Conservation (phyloP, 1,140 invertebrate genomes). For the Drosophila chauvacae region DNA sequence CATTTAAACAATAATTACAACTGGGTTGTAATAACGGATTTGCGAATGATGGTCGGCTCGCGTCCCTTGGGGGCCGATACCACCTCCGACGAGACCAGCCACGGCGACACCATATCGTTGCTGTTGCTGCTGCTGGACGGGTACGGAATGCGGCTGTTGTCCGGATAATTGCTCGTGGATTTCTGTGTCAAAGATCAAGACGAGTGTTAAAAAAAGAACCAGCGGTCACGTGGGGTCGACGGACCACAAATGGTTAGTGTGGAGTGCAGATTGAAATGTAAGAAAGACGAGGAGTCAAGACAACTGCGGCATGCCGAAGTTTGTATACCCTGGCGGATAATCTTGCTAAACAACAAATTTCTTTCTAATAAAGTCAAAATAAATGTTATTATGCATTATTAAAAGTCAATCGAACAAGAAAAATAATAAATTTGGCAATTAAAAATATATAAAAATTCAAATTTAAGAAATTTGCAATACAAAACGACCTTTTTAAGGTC, state of each 20-base stretch:
- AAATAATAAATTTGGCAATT: background rate
- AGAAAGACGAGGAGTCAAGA: slow-evolving; percentile 61
- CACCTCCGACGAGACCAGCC: slow-evolving; percentile 91
- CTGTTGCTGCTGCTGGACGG: slow-evolving; percentile 64
- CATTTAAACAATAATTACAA: slow-evolving; percentile 86
- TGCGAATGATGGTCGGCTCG: slow-evolving; percentile 90
- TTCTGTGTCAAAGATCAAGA: slow-evolving; percentile 83
- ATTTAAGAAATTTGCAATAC: too few species aligned
- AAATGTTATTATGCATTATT: too few species aligned
- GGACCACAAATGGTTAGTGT: slow-evolving; percentile 31
- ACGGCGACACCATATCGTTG: slow-evolving; percentile 88
- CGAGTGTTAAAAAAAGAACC: slow-evolving; percentile 17
- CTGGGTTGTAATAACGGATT: slow-evolving; percentile 94
- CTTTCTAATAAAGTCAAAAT: background rate
- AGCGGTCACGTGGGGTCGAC: slow-evolving; percentile 8
- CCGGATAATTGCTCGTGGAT: slow-evolving; percentile 79
- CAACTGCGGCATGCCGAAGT: slow-evolving; percentile 20
- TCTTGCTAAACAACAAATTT: background rate
- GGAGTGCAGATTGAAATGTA: slow-evolving; percentile 39
- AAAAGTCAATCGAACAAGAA: too few species aligned
- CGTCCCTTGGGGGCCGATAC: slow-evolving; percentile 88
- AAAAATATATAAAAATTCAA: background rate
- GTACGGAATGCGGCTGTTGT: slow-evolving; percentile 83
- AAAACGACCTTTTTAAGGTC: background rate
- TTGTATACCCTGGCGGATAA: slow-evolving; percentile 24